phyloP scores from a whole-genome alignment of 2,888 invertebrate species.

The Adela reaumurella region DNA sequence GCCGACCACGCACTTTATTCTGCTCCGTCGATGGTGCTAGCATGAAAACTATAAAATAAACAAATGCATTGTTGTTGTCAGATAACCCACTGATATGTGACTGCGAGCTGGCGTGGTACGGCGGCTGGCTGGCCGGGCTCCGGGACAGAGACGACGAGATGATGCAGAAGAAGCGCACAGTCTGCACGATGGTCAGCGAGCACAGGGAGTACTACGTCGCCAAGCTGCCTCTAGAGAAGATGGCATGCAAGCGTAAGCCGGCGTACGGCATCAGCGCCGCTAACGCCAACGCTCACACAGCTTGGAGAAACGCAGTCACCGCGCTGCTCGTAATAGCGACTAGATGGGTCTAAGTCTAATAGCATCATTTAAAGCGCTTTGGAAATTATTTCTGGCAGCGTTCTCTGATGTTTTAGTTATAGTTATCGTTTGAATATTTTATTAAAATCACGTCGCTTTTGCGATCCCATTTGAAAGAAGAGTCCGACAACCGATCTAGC shows the following conservation, averaged over 20 bases:
- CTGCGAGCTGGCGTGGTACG: slow-evolving; percentile 86
- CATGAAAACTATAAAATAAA: no score
- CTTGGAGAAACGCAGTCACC: slow-evolving; percentile 21
- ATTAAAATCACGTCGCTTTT: no score
- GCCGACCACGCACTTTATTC: no score
- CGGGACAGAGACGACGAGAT: slow-evolving; percentile 82
- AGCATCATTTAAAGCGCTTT: no score
- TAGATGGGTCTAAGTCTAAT: slow-evolving; percentile 34
- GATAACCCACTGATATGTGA: slow-evolving; percentile 87
- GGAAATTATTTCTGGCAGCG: no score
- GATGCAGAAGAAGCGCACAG: slow-evolving; percentile 82
- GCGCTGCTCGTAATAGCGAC: slow-evolving; percentile 24
- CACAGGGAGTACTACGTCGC: slow-evolving; percentile 81
- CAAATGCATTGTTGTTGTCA: slow-evolving; percentile 26
- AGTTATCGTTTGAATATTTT: slow-evolving; percentile 3
- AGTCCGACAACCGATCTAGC: slow-evolving; percentile 24
- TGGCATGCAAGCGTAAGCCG: slow-evolving; percentile 76
- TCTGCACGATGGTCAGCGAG: slow-evolving; percentile 76
- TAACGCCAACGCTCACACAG: slow-evolving; percentile 19
- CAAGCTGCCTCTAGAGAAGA: slow-evolving; percentile 75
- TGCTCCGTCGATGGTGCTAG: no score
- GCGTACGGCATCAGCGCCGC: slow-evolving; percentile 33
- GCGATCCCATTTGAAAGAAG: not conserved
- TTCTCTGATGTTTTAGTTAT: no score
- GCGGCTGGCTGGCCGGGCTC: slow-evolving; percentile 72